Base-by-base conservation (phyloP, 2,888 invertebrate genomes). In the Diarsia mendica region DNA sequence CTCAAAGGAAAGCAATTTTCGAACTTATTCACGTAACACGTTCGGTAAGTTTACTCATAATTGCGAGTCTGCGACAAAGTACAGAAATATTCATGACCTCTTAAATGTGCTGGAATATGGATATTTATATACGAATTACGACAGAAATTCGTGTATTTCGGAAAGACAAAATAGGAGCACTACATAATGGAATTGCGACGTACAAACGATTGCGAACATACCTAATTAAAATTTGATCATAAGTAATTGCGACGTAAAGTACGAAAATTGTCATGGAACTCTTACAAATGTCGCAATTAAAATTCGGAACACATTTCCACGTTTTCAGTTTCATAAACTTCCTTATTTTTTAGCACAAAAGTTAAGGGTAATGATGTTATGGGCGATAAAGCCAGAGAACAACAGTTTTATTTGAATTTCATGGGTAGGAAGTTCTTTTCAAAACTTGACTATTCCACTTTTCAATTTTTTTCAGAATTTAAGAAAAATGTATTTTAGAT, bases 321-420 rank as follows among this genome's bases (percentile, higher is more conserved):
- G 11, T n/a, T 51, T 60, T 20, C 20, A 33, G 3, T 20, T 20
- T 10, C 44, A 49, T 18, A 46, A 49, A 63, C 28, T 58, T 44
- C 13, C 15, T 23, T 70, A 70, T 58, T 46, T 46, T 61, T 74
- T 63, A 15, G 58, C 18, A 20, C 2, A 33, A 76, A 49, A 58
- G 11, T 75, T 51, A 49, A 13, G 13, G 5, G 2, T 64, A 48
- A 74, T 20, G 20, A 11, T 64, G 23, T 20, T 63, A 11, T 48
- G 20, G 18, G 28, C 23, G 10, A 60, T 76, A 11, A 60, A 65
- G 3, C 4, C 11, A 15, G 20, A 3, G 1, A 76, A 23, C 10
- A 49, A 75, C n/a, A 63, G 46, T 1, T 53, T 33, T 46, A 39
- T 39, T 23, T 53, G 4, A 23, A 15, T 39, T 46, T 53, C 4